Conservation (phyloP, 2,888 invertebrate genomes). For the Acrocyrtus sp. region DNA sequence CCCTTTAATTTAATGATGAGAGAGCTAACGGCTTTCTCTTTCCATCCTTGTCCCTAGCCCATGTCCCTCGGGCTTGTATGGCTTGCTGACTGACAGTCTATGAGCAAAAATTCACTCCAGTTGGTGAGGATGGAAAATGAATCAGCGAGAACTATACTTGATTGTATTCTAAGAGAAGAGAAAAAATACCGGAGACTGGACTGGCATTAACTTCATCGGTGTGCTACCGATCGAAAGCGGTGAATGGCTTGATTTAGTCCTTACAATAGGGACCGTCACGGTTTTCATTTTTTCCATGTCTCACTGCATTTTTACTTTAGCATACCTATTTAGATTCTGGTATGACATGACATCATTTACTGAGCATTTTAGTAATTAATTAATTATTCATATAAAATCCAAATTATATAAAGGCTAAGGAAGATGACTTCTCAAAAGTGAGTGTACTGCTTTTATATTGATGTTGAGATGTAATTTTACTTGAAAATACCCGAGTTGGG, state of each 20-base stretch:
- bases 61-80: no score
- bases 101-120: not conserved
- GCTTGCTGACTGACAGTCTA: not conserved
- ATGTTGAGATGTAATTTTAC: not conserved
- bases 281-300: no score
- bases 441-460: not conserved
- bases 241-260: no score
- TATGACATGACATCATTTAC: no score
- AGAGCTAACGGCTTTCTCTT: conserved; percentile 31
- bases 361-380: no score
- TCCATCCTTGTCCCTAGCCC: not conserved
- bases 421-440: not conserved
- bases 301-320: no score
- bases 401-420: no score
- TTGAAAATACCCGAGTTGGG: not conserved
- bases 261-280: no score
- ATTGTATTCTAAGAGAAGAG: conserved; percentile 35
- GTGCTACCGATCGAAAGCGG: no score
- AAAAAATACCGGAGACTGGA: not conserved
- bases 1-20: conserved; percentile 36
- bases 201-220: not conserved
- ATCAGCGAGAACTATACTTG: conserved; percentile 16
- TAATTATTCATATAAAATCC: no score
- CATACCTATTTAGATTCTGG: no score
- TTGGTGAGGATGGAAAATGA: not conserved